A percentile compares a stretch with the other conserved stretches of the same genome.
Evolutionary conservation across 2,888 invertebrate genomes (phyloP).

Genomic region (Baccha elongata): DNA sequence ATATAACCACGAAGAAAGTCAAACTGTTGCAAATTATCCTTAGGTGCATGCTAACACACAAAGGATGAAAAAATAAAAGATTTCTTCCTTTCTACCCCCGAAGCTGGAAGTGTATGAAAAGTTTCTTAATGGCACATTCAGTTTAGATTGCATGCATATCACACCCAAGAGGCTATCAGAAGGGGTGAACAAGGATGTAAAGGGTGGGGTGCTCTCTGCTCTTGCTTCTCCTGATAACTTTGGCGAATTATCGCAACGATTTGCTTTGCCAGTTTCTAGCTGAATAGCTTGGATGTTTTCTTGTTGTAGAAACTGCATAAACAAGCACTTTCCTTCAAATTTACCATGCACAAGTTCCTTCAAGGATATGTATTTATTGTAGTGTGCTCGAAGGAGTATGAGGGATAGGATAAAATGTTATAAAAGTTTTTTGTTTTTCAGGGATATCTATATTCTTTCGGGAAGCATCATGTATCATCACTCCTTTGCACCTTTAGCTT

Average conservation of each 20-base stretch:
- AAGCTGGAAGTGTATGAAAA: conserved; percentile 19
- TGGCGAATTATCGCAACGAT: conserved; percentile 72
- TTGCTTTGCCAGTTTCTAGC: conserved; percentile 57
- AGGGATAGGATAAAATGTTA: background rate
- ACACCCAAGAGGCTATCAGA: conserved; percentile 34
- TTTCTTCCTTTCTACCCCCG: background rate
- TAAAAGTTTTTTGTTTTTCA: conserved; percentile 61
- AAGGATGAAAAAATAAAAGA: background rate
- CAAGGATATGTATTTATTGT: conserved; percentile 19
- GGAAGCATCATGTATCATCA: conserved; percentile 38
- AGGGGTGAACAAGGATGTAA: conserved; percentile 20
- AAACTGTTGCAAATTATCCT: conserved; percentile 73
- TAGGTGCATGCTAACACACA: conserved; percentile 58
- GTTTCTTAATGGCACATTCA: conserved; percentile 71
- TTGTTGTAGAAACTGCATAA: conserved; percentile 59
- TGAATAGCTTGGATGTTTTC: conserved; percentile 39
- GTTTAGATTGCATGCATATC: conserved; percentile 70
- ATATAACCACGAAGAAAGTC: conserved; percentile 47
- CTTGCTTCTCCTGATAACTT: conserved; percentile 50
- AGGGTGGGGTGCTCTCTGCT: background rate
- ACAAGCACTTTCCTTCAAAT: conserved; percentile 65
- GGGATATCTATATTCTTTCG: conserved; percentile 50
- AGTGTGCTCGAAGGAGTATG: background rate
- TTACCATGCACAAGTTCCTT: conserved; percentile 51
- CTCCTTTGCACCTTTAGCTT: conserved; percentile 35